phyloP scores from a whole-genome alignment of 2,113 vertebrate species.

The Clarias gariepinus region DNA sequence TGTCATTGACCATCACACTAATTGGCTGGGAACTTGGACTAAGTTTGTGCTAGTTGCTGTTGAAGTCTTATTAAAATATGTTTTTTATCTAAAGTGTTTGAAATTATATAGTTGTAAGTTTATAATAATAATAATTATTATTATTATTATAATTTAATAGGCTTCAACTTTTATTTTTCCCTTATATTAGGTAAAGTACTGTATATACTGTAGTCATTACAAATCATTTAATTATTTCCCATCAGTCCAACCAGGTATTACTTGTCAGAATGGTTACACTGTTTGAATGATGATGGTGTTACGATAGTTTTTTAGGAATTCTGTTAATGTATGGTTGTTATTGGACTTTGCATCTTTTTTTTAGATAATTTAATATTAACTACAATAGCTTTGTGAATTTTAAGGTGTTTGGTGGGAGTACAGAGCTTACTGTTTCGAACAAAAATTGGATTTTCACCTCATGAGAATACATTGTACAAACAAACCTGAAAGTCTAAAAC shows the following conservation, averaged over 20 bases:
- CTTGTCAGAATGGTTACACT: neutral
- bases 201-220: neutral
- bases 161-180: neutral
- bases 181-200: neutral
- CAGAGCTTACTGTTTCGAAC: neutral
- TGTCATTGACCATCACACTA: conserved; percentile 25
- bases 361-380: neutral
- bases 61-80: neutral
- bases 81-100: neutral
- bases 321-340: neutral
- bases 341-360: neutral
- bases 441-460: neutral
- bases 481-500: neutral
- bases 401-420: neutral
- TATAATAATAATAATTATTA: neutral
- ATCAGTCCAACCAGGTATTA: neutral
- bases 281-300: no score
- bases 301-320: neutral
- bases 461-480: neutral
- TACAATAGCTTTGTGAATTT: neutral
- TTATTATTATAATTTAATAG: no score
- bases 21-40: neutral
- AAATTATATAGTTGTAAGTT: neutral
- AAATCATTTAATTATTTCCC: neutral
- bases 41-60: neutral